Base-by-base conservation (phyloP, 2,797 vertebrate genomes). In the Ambastaia sidthimunki region DNA sequence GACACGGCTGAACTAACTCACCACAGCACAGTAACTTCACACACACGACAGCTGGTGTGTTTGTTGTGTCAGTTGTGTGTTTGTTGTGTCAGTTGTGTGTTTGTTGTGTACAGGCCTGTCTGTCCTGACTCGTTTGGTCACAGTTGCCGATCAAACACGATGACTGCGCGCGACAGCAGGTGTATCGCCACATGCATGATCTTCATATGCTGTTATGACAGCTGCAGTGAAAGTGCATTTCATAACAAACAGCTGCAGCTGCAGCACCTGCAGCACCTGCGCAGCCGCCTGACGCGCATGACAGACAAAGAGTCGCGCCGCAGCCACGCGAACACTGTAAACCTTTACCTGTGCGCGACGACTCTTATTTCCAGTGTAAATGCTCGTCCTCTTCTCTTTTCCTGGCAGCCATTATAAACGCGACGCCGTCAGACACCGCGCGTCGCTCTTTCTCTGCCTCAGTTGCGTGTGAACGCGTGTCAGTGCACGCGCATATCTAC, bases 401-500 rank as follows among this genome's bases (percentile, higher is more conserved):
- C 82, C 88, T 87, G 88, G 91, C 92, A 90, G 92, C 93, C 91
- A 93, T 93, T 92, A 91, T 88, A 88, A 83, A 87, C 86, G 81
- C 87, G 18, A 47, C 72, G 84, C 79, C 87, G 84, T 63, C 83
- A 84, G 7, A 44, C 76, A 57, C 50, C 80, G 89, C 67, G 59
- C 84, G 74, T 81, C 19, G 84, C 67, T 72, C 23, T 63, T 31
- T 47, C 69, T 67, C 65, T 28, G 28, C 28, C 28, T 28, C 28
- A 2, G 52, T 31, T 63, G 73, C 31, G 12, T n/a, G 60, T 52
- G 55, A 50, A 68, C 44, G 76, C 76, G 13, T 70, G 23, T 25
- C 9, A 31, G 66, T 62, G 23, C n/a, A 25, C 67, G 67, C 41
- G 19, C 50, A 16, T 28, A n/a, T 23, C 41, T 2, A 76, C 47